phyloP scores from a whole-genome alignment of 2,797 vertebrate species.

The Coendou prehensilis region DNA sequence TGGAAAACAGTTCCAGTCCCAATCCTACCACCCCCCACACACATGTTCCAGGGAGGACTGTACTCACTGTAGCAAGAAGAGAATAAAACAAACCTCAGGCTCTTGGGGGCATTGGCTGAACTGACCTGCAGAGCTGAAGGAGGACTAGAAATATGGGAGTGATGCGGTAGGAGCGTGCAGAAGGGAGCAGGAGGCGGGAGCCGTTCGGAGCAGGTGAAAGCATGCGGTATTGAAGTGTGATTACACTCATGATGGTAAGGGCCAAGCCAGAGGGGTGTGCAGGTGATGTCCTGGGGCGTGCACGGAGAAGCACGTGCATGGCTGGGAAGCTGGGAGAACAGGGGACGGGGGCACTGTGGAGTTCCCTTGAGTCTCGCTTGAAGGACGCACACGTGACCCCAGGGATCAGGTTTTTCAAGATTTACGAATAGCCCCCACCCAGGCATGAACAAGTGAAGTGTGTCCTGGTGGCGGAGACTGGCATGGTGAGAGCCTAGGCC shows the following conservation, averaged over 20 bases:
- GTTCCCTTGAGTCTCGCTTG: background rate
- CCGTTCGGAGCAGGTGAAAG: background rate
- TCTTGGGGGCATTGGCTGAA: background rate
- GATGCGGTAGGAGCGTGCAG: background rate
- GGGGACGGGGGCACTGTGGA: no score
- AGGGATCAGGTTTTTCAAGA: background rate
- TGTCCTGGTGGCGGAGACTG: background rate
- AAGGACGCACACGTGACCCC: background rate
- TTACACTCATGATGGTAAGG: background rate
- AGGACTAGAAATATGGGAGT: background rate
- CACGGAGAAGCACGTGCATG: background rate
- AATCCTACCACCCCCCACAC: background rate
- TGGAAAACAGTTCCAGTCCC: background rate
- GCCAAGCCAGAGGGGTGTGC: background rate
- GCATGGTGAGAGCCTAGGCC: background rate
- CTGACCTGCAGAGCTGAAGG: background rate
- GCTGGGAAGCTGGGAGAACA: background rate
- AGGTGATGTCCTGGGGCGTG: background rate
- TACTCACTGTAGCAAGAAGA: background rate
- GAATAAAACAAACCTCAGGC: background rate
- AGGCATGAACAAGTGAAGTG: background rate
- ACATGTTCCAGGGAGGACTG: background rate
- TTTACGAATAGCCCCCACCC: background rate
- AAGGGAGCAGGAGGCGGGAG: background rate
- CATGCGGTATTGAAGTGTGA: fast-evolving